These are phyloP conservation scores for Amblyraja radiata DNA, from an alignment of 2,797 vertebrate species.

Conservation along the genomic window DNA sequence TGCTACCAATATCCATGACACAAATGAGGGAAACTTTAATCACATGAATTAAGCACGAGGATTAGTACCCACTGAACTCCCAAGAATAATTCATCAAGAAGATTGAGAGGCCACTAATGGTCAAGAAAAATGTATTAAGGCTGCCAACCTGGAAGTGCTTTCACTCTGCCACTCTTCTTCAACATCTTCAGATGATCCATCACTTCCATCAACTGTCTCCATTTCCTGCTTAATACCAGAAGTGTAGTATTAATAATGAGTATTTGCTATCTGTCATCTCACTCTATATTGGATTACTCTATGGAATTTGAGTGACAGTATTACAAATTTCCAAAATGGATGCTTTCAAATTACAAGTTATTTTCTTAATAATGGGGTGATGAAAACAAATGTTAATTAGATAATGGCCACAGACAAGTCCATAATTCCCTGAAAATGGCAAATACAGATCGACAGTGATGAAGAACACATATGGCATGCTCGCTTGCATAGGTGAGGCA, in stretches of 20 bases:
- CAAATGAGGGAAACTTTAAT: neutral
- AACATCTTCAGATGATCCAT: constrained; percentile 73
- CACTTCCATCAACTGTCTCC: constrained; percentile 70
- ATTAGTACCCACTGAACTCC: neutral
- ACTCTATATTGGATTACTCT: neutral
- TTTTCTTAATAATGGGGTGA: neutral
- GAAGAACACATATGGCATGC: no score
- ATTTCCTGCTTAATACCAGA: constrained; percentile 58
- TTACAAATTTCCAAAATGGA: neutral
- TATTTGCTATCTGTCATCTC: neutral
- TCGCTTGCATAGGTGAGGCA: no score
- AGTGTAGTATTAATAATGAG: neutral
- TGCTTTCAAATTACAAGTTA: no score
- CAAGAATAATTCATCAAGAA: neutral
- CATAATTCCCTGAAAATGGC: no score
- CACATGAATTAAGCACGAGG: neutral
- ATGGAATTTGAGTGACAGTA: neutral
- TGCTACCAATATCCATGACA: no score
- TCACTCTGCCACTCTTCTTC: constrained; percentile 85
- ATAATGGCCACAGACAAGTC: no score
- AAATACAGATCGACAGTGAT: no score
- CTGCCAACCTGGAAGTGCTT: constrained; percentile 81
- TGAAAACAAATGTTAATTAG: neutral
- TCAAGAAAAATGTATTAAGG: neutral
- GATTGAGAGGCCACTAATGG: neutral